A percentile compares a stretch with the other conserved stretches of the same genome.
Conservation (phyloP, 2,797 vertebrate genomes). For the Chelon auratus region DNA sequence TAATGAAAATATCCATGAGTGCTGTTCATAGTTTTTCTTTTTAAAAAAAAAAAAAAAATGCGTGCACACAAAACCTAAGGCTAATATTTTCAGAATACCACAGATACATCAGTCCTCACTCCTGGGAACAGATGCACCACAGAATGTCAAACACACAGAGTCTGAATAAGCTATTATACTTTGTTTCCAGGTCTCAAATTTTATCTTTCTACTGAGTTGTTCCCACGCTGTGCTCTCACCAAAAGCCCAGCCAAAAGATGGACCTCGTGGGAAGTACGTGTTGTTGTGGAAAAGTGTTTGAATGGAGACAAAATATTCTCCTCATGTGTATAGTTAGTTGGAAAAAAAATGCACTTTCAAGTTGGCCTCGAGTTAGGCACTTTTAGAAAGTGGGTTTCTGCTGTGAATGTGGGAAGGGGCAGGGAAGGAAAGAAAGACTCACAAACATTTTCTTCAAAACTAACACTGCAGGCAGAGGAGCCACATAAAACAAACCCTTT, state of each 20-base stretch:
- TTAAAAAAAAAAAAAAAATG: too few species aligned
- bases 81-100: slow-evolving; percentile 4
- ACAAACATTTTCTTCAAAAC: slow-evolving; percentile 29
- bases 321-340: too few species aligned
- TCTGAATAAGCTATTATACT: slow-evolving; percentile 37
- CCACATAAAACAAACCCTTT: slow-evolving; percentile 9
- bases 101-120: slow-evolving; percentile 12
- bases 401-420: slow-evolving; percentile 5
- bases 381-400: background rate
- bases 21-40: background rate
- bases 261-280: slow-evolving; percentile 32
- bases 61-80: slow-evolving; percentile 2
- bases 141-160: slow-evolving; percentile 9
- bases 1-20: too few species aligned
- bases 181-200: slow-evolving; percentile 37
- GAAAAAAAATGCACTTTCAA: background rate
- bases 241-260: slow-evolving; percentile 24
- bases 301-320: too few species aligned
- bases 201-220: slow-evolving; percentile 32
- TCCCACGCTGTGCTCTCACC: slow-evolving; percentile 44
- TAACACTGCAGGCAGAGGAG: slow-evolving; percentile 20
- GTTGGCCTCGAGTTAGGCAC: background rate
- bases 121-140: slow-evolving; percentile 12
- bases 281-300: slow-evolving; percentile 25
- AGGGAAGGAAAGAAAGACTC: slow-evolving; percentile 16